Conservation (phyloP, 2,888 invertebrate genomes). For the Branchipolynoe longqiensis region DNA sequence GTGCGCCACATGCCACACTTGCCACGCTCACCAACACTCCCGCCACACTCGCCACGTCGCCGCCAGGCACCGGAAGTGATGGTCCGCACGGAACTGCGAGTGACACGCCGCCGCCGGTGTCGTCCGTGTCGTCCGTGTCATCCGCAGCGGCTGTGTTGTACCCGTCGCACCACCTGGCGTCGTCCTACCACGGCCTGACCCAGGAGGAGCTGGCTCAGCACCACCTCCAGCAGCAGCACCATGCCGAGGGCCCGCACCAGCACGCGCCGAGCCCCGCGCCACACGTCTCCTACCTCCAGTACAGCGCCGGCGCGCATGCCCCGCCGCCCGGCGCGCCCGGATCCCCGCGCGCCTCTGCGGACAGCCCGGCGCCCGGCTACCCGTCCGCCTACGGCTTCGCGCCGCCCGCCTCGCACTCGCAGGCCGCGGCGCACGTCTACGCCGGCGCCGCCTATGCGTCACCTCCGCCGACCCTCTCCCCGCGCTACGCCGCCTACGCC, state of each 20-base stretch:
- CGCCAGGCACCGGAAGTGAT: background rate
- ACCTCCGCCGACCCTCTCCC: conserved; percentile 7
- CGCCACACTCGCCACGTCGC: background rate
- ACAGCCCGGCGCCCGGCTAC: background rate
- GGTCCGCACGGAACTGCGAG: background rate
- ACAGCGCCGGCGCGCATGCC: no score
- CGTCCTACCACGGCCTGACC: conserved; percentile 14
- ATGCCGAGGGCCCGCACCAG: background rate
- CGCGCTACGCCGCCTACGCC: conserved; percentile 43
- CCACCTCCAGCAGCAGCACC: background rate
- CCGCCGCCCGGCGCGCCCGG: background rate
- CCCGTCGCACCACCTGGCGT: no score
- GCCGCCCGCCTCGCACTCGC: background rate
- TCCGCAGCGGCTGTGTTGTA: background rate
- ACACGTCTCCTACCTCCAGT: background rate
- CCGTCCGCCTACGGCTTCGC: background rate
- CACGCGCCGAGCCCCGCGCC: conserved; percentile 17
- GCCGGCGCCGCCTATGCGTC: background rate
- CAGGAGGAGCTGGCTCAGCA: conserved; percentile 12
- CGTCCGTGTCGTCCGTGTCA: background rate
- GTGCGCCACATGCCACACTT: background rate
- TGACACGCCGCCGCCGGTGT: background rate
- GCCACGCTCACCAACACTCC: conserved; percentile 41
- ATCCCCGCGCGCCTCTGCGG: background rate
- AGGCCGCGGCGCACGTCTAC: conserved; percentile 7